These are phyloP conservation scores for Battus philenor DNA, from an alignment of 1,140 invertebrate species.

Conservation along the genomic window DNA sequence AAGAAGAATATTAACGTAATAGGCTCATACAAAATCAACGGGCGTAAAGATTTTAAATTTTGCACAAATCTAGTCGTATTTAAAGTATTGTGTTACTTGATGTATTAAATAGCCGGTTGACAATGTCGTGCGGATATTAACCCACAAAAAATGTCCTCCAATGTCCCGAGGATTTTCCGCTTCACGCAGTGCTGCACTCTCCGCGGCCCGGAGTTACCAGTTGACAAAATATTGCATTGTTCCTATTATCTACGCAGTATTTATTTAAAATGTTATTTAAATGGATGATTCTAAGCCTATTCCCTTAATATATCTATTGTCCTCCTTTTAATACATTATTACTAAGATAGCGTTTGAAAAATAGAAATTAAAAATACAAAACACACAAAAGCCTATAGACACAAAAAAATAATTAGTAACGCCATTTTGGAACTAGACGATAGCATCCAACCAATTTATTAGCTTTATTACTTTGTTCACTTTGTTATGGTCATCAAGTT, in stretches of 20 bases:
- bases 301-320: conserved; percentile 63
- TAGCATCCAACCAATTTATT: conserved; percentile 64
- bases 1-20: conserved; percentile 61
- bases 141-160: conserved; percentile 74
- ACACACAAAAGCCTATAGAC: conserved; percentile 17
- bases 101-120: conserved; percentile 74
- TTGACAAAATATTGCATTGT: conserved; percentile 76
- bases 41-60: conserved; percentile 71
- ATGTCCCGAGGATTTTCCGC: conserved; percentile 75
- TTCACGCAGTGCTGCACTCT: conserved; percentile 72
- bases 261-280: conserved; percentile 76
- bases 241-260: conserved; percentile 72
- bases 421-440: conserved; percentile 29
- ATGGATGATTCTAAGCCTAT: conserved; percentile 73
- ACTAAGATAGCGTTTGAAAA: conserved; percentile 14
- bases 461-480: conserved; percentile 65
- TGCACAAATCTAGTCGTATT: conserved; percentile 74
- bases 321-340: conserved; percentile 35
- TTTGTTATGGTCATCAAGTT: conserved; percentile 69
- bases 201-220: conserved; percentile 58
- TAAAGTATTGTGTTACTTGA: conserved; percentile 73
- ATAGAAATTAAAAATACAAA: conserved; percentile 17
- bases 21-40: conserved; percentile 53
- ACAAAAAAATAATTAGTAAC: conserved; percentile 31
- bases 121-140: conserved; percentile 75